Evolutionary conservation across 1,140 invertebrate genomes (phyloP).

Genomic region (Dreissena rostriformis): DNA sequence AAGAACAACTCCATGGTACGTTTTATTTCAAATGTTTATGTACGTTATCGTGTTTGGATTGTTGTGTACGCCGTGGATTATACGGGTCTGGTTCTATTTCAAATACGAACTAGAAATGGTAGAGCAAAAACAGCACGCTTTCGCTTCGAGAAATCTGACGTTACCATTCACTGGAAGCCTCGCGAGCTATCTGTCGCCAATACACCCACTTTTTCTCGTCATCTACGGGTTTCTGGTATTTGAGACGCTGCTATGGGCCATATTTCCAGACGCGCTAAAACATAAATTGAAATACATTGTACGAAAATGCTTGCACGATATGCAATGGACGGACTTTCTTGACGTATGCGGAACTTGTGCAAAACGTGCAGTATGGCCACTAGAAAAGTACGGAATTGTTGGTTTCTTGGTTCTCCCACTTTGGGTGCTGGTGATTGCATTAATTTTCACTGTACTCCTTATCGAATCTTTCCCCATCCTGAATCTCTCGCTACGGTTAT

Average conservation of each 20-base stretch:
- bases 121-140: neutral
- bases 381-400: conserved; percentile 21
- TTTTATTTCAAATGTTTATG: conserved; percentile 18
- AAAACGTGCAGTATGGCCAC: conserved; percentile 8
- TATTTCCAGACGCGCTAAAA: neutral
- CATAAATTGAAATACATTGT: conserved; percentile 21
- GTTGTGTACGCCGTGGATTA: conserved; percentile 6
- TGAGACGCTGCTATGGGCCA: neutral
- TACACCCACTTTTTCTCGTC: conserved; percentile 4
- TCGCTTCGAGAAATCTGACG: conserved; percentile 4
- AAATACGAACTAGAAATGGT: conserved; percentile 1
- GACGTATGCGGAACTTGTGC: conserved; percentile 22
- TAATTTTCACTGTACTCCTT: neutral
- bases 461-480: conserved; percentile 16
- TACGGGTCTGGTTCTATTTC: conserved; percentile 35
- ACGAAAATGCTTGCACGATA: conserved; percentile 30
- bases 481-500: conserved; percentile 12
- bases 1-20: conserved; percentile 1
- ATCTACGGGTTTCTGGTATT: conserved; percentile 16
- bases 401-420: conserved; percentile 21
- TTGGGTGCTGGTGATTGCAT: conserved; percentile 7
- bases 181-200: conserved; percentile 11
- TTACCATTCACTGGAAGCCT: conserved; percentile 15
- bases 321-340: conserved; percentile 3
- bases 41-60: neutral